Evolutionary conservation across 2,888 invertebrate genomes (phyloP), one percentile per base, ranked within the genome.

Genomic region (Dicyrtoma fusca): DNA sequence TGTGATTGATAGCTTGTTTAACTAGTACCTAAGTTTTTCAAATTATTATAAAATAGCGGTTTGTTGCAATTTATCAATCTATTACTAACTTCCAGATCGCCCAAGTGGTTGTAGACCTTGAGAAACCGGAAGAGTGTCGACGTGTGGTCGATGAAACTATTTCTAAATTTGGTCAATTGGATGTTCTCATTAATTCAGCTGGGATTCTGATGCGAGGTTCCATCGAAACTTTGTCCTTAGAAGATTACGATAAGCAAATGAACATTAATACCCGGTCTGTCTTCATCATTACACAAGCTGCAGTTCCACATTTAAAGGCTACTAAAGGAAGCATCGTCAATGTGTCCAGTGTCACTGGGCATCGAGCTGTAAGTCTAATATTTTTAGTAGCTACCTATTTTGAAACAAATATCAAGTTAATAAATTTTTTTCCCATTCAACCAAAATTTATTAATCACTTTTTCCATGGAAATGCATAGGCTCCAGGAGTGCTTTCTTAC

Each of bases 311-410:
- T 84, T 86, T 97, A 21, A 85, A 93, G 1, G 88, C 82, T 72
- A 82, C 83, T 0, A 91, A 93, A 84, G 95, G 95, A n/a, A 92
- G 90, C 79, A 91, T 97, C 80, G 95, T 98, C 0, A 98, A 97
- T 83, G 92, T 98, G 0, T 97, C 97, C 5, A 77, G 77, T 72
- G 74, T 80, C 17, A 92, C 91, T 82, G 97, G 97, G 2, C 87
- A 95, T 25, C 86, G 96, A 82, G 89, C 97, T 45, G 85, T 85
- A 81, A 82, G 84, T 49, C 26, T 1, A 1, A 26, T 65, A 21
- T 45, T 17, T 44, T 19, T 14, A 6, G 17, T 49, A 49, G 11
- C 13, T 49, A 49, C 49, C 49, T n/a, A n/a, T 53, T 19, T 21
- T 21, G 21, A 53, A 53, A 49, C 14, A 34, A 34, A 34, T 34